A percentile compares a stretch with the other conserved stretches of the same genome.
Evolutionary conservation across 2,888 invertebrate species (phyloP).

Genomic region (Dasysyrphus tricinctus): DNA sequence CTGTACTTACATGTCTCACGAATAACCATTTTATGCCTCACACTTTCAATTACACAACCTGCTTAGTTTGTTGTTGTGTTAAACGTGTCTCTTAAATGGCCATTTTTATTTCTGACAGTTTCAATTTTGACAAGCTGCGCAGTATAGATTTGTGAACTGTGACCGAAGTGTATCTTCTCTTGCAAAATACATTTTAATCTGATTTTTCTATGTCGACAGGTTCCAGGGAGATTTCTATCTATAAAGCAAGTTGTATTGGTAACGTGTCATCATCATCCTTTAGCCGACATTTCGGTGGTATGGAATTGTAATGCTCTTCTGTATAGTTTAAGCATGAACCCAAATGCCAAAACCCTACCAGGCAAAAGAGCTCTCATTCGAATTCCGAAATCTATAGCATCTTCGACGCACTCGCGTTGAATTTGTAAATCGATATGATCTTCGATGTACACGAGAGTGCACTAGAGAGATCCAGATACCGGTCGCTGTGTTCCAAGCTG

Average conservation of each 20-base stretch:
- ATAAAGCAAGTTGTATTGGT: conserved; percentile 54
- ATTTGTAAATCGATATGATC: conserved; percentile 75
- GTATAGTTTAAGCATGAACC: background rate
- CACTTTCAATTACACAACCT: no score
- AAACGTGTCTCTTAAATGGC: no score
- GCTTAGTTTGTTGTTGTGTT: no score
- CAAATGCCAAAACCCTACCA: conserved; percentile 10
- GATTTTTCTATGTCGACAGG: conserved; percentile 54
- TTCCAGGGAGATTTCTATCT: conserved; percentile 54
- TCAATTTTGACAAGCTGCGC: no score
- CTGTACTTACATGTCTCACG: no score
- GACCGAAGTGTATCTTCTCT: background rate
- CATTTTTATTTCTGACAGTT: no score
- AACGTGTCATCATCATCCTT: conserved; percentile 75
- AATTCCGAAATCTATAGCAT: conserved; percentile 65
- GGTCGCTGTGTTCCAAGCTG: conserved; percentile 12
- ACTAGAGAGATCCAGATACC: conserved; percentile 62
- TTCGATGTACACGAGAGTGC: conserved; percentile 72
- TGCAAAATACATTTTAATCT: conserved; percentile 42
- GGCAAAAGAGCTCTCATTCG: conserved; percentile 47
- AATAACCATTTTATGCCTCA: no score
- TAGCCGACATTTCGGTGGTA: conserved; percentile 65
- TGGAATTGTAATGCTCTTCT: conserved; percentile 12
- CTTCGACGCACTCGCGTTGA: conserved; percentile 69
- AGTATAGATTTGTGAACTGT: no score